Conservation (phyloP, 2,888 invertebrate genomes). For the Drosophila rellima region DNA sequence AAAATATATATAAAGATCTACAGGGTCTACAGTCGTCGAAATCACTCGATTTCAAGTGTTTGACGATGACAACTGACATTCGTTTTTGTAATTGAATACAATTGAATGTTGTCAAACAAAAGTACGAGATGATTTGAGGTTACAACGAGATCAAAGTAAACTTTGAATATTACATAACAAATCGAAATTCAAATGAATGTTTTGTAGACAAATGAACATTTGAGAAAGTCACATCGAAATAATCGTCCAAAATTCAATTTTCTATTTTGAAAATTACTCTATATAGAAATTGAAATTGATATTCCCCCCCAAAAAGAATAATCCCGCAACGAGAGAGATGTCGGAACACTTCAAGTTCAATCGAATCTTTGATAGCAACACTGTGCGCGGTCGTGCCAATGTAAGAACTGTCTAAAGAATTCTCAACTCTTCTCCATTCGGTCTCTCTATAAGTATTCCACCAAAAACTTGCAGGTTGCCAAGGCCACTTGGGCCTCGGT, state of each 20-base stretch:
- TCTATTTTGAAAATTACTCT: conserved; percentile 1
- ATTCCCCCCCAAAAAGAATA: background rate
- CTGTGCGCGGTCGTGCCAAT: conserved; percentile 74
- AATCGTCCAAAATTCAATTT: conserved; percentile 19
- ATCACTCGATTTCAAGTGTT: background rate
- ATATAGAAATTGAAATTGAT: conserved; percentile 5
- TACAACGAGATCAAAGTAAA: conserved; percentile 4
- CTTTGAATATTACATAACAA: conserved; percentile 8
- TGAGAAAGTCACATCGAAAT: conserved; percentile 16
- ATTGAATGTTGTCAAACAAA: background rate
- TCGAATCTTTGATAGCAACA: conserved; percentile 67
- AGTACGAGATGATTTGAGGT: background rate
- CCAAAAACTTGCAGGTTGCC: conserved; percentile 54
- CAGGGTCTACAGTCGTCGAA: too few relatives aligned
- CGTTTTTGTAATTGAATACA: conserved; percentile 6
- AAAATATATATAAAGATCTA: too few relatives aligned
- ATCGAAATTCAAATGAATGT: background rate
- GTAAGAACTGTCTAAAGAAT: conserved; percentile 49
- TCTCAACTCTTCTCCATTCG: too few relatives aligned
- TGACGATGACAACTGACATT: background rate
- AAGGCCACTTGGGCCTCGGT: conserved; percentile 76
- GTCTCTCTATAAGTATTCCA: background rate
- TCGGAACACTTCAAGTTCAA: conserved; percentile 54
- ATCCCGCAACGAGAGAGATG: conserved; percentile 31
- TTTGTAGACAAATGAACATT: background rate